Evolutionary conservation across 2,797 vertebrate genomes (phyloP), one percentile per base, ranked within the genome.

Genomic region (Kryptopterus vitreolus): DNA sequence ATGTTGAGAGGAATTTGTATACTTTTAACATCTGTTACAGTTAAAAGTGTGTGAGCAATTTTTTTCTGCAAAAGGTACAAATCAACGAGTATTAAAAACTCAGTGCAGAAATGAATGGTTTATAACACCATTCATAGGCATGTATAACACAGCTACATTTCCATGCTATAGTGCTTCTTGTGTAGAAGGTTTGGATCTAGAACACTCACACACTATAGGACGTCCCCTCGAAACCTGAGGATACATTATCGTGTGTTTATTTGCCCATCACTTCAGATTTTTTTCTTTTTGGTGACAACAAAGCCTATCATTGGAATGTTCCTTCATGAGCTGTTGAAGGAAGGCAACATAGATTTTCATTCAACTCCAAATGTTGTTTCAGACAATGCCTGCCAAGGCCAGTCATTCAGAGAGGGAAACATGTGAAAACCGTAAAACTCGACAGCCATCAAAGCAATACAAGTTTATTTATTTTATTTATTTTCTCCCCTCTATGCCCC

Each of bases 301-400:
- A 61, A 59, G 73, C 26, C 35, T 75, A 61, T 57, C 24, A 2
- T 69, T 72, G 52, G 52, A 55, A 55, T 57, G 52, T 57, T 72
- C 31, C 70, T 72, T 72, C 50, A n/a, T 57, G 70, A 72, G 31
- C 22, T 57, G 18, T 72, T 38, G 52, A 57, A 53, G 8, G 31
- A 57, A 72, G 29, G 50, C 50, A 53, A 72, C 50, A 72, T 55
- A 55, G 31, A 35, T 72, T 72, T 73, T 73, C n/a, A 57, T 73
- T 72, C 50, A 73, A 38, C 22, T 57, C 33, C 22, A 57, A 57
- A 73, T 57, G 31, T 22, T 57, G 52, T 57, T 57, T 38, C 22
- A 73, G 70, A 57, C 70, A 73, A 16, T 73, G 33, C 6, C 22
- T 57, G 52, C 52, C 52, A 73, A 57, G 52, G 22, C 53, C 22